These are phyloP conservation scores for Dendrolimus kikuchii DNA, from an alignment of 1,140 invertebrate species.

Conservation along the genomic window DNA sequence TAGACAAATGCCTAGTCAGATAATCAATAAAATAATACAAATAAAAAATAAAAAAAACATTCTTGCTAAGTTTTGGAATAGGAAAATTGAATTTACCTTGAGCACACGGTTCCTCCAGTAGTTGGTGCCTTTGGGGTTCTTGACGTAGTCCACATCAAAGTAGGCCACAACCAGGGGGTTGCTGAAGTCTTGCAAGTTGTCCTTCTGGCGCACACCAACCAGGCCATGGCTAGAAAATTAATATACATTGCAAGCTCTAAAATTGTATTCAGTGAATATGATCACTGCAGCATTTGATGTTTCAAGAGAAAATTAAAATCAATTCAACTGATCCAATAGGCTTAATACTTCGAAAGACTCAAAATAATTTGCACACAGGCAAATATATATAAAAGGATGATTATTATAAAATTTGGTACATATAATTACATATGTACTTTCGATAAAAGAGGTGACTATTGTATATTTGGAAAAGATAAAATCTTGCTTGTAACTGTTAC, in stretches of 20 bases:
- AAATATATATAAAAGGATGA: not conserved
- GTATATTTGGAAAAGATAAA: too few species aligned
- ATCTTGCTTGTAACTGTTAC: too few species aligned
- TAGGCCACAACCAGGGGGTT: conserved; percentile 94
- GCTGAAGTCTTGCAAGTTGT: conserved; percentile 89
- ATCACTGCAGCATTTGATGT: too few species aligned
- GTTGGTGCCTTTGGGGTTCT: conserved; percentile 98
- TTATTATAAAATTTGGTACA: not conserved
- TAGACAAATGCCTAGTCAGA: not conserved
- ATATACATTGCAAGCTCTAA: too few species aligned
- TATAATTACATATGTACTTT: not conserved
- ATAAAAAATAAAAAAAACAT: conserved; percentile 1
- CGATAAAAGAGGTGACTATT: too few species aligned
- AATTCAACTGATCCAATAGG: too few species aligned
- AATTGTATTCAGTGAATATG: too few species aligned
- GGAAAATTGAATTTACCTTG: conserved; percentile 74
- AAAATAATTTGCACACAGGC: not conserved
- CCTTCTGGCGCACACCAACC: conserved; percentile 90
- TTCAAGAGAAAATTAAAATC: too few species aligned
- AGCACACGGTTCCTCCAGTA: conserved; percentile 98
- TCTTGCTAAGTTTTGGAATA: not conserved
- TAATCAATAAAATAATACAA: conserved; percentile 7
- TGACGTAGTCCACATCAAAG: conserved; percentile 96
- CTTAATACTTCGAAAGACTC: too few species aligned
- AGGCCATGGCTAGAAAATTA: conserved; percentile 84